Evolutionary conservation across 1,140 invertebrate genomes (phyloP), one percentile per base, ranked within the genome.

Genomic region (Teleogryllus occipitalis): DNA sequence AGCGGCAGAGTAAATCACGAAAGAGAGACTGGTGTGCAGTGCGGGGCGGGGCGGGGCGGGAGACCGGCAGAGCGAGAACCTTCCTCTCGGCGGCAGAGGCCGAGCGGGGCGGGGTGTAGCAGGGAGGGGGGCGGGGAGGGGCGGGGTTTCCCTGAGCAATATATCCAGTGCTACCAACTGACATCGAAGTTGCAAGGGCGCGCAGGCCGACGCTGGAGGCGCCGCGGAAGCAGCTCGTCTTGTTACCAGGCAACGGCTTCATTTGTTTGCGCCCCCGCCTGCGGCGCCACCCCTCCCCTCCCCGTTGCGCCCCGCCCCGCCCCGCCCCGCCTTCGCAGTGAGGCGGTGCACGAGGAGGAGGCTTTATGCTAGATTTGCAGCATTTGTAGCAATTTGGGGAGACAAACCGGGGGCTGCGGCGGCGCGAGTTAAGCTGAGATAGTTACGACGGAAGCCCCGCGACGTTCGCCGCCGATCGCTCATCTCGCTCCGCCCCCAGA

Each of bases 181-280:
- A 65, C 54, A 65, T 65, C 54, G 54, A 65, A 65, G 54, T 65
- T 65, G 54, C 54, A 14, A 65, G 18, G 10, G 10, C 10, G 54
- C 18, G 0, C 54, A 10, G 54, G 7, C 49, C 2, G 54, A 7
- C 18, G 18, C 54, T 18, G 7, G 54, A 7, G 54, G 54, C 15
- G 54, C 27, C 5, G 54, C 54, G 18, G 54, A 65, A 65, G 54
- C 54, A 14, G 54, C 54, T 65, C 54, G 54, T 65, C 54, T 65
- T 65, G 54, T 65, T 65, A 65, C 54, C 49, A 65, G 54, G 54
- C 54, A 65, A 65, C 54, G 49, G 54, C 54, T 65, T 65, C 54
- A 65, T 65, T 65, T 65, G 54, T 65, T 65, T 65, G 54, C 54
- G 10, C 18, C 54, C 54, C 54, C 18, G 2, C 2, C 54, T 54